These are phyloP conservation scores for Lineus longissimus DNA, from an alignment of 1,140 invertebrate genomes.

Conservation along the genomic window DNA sequence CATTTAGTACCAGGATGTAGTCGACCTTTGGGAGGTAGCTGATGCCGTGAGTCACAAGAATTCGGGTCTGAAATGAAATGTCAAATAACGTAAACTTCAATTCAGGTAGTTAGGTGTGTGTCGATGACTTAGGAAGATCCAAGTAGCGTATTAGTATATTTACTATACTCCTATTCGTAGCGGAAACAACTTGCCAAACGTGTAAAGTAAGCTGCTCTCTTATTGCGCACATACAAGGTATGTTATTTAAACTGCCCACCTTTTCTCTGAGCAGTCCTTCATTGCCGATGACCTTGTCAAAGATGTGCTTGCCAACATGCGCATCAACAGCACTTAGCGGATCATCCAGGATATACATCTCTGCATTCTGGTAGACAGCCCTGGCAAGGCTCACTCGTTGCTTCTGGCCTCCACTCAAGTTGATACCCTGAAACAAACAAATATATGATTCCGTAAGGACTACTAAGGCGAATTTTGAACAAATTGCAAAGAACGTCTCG, in stretches of 20 bases:
- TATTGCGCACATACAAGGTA: no score
- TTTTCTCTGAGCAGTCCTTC: constrained; percentile 60
- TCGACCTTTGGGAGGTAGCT: constrained; percentile 84
- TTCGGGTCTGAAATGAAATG: constrained; percentile 59
- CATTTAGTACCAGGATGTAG: constrained; percentile 78
- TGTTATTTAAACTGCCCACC: constrained; percentile 22
- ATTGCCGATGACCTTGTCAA: constrained; percentile 54
- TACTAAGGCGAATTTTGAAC: no score
- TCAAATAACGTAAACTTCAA: background rate
- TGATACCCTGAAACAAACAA: constrained; percentile 38
- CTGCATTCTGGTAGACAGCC: constrained; percentile 57
- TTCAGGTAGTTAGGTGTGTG: background rate
- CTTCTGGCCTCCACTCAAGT: constrained; percentile 58
- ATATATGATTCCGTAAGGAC: background rate
- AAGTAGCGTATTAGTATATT: background rate
- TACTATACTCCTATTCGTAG: no score
- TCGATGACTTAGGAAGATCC: background rate
- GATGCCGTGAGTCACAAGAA: constrained; percentile 86
- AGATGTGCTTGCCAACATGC: constrained; percentile 55
- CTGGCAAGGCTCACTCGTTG: constrained; percentile 56
- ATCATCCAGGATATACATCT: constrained; percentile 71
- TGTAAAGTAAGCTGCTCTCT: no score
- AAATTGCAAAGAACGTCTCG: no score
- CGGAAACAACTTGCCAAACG: no score
- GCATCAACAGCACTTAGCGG: constrained; percentile 58